These are phyloP conservation scores for Drosophila crucigera DNA, from an alignment of 2,888 invertebrate species.

Conservation along the genomic window DNA sequence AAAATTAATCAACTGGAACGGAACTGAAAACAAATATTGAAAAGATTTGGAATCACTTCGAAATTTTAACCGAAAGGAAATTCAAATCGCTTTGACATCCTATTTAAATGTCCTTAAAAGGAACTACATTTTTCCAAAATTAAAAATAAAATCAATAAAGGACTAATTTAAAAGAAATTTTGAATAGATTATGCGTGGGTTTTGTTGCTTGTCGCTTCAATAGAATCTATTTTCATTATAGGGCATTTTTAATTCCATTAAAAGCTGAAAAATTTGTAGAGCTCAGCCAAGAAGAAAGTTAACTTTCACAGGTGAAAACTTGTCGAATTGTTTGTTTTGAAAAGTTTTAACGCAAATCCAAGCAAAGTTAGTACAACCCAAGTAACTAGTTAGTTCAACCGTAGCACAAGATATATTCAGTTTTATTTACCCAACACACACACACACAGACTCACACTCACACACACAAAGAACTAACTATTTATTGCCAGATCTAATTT, in stretches of 20 bases:
- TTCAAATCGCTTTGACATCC: not conserved
- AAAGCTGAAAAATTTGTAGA: not conserved
- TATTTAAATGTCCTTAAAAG: not conserved
- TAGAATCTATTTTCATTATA: not conserved
- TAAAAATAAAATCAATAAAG: not conserved
- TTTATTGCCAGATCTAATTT: constrained; percentile 14
- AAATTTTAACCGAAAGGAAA: not conserved
- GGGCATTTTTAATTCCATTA: not conserved
- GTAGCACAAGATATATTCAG: not conserved
- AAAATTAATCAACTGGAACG: not conserved
- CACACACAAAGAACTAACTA: not conserved
- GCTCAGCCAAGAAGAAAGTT: not conserved
- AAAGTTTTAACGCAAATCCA: constrained; percentile 4
- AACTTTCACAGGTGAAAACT: not conserved
- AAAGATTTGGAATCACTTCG: fast-evolving
- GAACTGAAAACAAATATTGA: not conserved
- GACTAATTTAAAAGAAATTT: not conserved
- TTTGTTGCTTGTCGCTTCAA: not conserved
- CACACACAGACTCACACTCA: not conserved
- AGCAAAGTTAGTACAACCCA: not conserved
- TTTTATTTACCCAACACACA: constrained; percentile 16
- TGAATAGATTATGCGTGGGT: not conserved
- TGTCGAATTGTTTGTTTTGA: not conserved
- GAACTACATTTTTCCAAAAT: not conserved
- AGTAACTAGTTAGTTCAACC: constrained; percentile 23